Evolutionary conservation across 2,888 invertebrate genomes (phyloP), one percentile per base, ranked within the genome.

Genomic region (Blastobasis lacticolella): DNA sequence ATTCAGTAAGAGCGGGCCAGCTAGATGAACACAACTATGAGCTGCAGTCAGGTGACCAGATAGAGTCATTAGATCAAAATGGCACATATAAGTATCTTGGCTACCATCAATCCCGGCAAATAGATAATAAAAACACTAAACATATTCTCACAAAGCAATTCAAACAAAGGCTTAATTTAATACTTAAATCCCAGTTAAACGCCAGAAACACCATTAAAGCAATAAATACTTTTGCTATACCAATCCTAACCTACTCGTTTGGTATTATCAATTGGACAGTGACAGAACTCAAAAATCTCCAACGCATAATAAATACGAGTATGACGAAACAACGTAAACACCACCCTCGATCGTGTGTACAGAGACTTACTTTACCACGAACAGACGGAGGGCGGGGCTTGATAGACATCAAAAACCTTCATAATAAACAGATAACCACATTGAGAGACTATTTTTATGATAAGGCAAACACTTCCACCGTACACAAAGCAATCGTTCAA

Each of bases 321-420:
- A 41, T 54, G 48, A 52, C 42, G 5, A 42, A 42, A 42, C 42
- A 8, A 5, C 42, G 42, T 50, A n/a, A n/a, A n/a, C n/a, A n/a
- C n/a, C n/a, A n/a, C n/a, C n/a, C n/a, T n/a, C n/a, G n/a, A n/a
- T n/a, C n/a, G 53, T 55, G 49, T 45, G 8, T 48, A 6, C 51
- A 55, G 38, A 45, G 55, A 48, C n/a, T 49, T 5, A 56, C 48
- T 1, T n/a, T 51, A 8, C 52, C 52, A 4, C 7, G 8, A n/a
- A 46, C 50, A 2, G 50, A 49, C 23, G 23, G 23, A 23, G 23
- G 23, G 23, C 23, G 23, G 23, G 23, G 23, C 23, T 23, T 23
- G 5, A 54, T 54, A 4, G 56, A 56, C 23, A 48, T 52, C 6
- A 37, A 5, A 10, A 53, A 55, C 43, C 37, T 53, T 5, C 51